Evolutionary conservation across 2,113 vertebrate species (phyloP).

Genomic region (Corapipo altera): DNA sequence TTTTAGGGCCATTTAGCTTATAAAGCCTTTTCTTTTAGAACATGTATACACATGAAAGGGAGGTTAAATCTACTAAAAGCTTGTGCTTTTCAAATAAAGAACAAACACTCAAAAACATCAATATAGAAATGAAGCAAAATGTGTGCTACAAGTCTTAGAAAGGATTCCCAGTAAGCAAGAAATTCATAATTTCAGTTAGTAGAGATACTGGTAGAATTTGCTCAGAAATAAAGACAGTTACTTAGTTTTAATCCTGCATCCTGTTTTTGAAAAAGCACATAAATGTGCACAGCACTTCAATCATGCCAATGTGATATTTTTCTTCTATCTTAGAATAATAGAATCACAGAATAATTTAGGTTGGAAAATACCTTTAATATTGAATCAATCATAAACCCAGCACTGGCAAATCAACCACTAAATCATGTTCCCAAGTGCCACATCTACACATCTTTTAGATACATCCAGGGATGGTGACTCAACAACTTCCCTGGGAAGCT

Average conservation of each 20-base stretch:
- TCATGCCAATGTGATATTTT: background rate
- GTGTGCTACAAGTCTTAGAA: background rate
- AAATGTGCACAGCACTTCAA: background rate
- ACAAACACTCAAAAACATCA: background rate
- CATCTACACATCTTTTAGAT: background rate
- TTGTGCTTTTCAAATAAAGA: background rate
- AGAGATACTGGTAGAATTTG: background rate
- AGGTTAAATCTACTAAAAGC: background rate
- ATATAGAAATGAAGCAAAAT: background rate
- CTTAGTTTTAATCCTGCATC: background rate
- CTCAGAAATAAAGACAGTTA: background rate
- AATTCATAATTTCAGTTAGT: background rate
- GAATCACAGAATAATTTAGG: background rate
- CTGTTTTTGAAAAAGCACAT: background rate
- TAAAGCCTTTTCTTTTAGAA: background rate
- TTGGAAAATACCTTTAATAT: background rate
- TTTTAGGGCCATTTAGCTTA: background rate
- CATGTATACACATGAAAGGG: background rate
- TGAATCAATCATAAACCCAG: accelerated
- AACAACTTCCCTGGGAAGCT: background rate
- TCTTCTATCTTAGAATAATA: background rate
- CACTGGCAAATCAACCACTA: background rate
- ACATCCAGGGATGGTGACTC: background rate
- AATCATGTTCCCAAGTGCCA: background rate
- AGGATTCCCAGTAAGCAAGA: background rate